Base-by-base conservation (phyloP, 2,113 vertebrate species). In the Sinocyclocheilus anshuiensis region DNA sequence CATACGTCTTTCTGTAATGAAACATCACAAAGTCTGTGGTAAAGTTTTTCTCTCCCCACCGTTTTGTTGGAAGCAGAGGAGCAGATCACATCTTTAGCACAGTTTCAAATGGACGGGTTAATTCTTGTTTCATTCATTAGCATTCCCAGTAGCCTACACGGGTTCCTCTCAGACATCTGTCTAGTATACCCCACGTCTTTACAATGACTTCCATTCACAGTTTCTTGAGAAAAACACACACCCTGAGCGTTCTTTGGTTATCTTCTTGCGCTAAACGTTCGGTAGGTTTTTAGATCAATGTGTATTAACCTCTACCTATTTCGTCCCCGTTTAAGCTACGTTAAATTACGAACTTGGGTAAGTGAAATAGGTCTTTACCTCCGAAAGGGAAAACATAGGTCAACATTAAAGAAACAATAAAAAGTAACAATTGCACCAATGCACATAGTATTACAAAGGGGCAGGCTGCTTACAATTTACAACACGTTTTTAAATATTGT, bases 41-140 rank as follows among this genome's bases (percentile, higher is more conserved):
- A 8, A 42, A 42, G 55, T n/a, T 36, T 59, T 78, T 48, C 33
- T n/a, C 10, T 45, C n/a, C 57, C 57, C 33, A 13, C 42, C 6
- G 4, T 1, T 45, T 63, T 67, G 59, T 13, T 69, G 12, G 36
- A 42, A 87, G 26, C 81, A 86, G 89, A 92, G 87, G 89, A 91
- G 33, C 89, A 89, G 93, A 92, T 93, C 93, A 94, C 89, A 90
- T 93, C 91, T 92, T n/a, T 78, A 87, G 94, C 93, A 88, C 92
- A 92, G 89, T 93, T 93, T 94, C 92, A 95, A 94, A 94, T 91
- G 89, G 91, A 84, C 92, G 94, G 94, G 95, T 95, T 95, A 94
- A 95, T 94, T 93, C 77, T 80, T 45, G 36, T n/a, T 94, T 92
- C 91, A 89, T 92, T 94, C 93, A 95, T 97, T 95, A 95, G 92